Evolutionary conservation across 1,140 invertebrate species (phyloP), one percentile per base, ranked within the genome.

Genomic region (Drosophila quadrilineata): DNA sequence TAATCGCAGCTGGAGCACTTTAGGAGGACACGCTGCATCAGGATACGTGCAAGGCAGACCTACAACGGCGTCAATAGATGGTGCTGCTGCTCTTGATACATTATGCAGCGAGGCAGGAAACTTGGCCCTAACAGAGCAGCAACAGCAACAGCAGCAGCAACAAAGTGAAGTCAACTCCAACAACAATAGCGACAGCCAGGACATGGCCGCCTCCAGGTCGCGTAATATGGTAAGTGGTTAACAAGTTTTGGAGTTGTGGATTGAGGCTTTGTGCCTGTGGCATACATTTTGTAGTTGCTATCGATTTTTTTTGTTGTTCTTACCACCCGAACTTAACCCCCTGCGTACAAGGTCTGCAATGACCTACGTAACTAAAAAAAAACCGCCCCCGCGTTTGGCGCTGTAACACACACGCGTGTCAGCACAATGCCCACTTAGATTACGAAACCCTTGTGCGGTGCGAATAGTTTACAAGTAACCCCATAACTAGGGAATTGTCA

Each of bases 171-270:
- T 12, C n/a, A n/a, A n/a, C 26, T 16, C 41, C n/a, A 28, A 52
- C 29, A 10, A 24, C 54, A 31, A 43, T 4, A 35, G n/a, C n/a
- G n/a, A 33, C 49, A 28, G 33, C 14, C 59, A 19, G 9, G 31
- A 54, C 12, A 74, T 77, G 59, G 68, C 64, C 35, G 65, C 49
- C 54, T 68, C 68, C 35, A 85, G 79, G 56, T 54, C 79, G 59
- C 79, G 79, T 49, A 85, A 85, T 79, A 74, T 85, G 79, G 79
- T 85, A 40, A 85, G n/a, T n/a, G n/a, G n/a, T n/a, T n/a, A n/a
- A n/a, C n/a, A n/a, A n/a, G n/a, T n/a, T n/a, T n/a, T n/a, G n/a
- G n/a, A n/a, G 79, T 69, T 71, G 21, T 60, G 36, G 24, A 6
- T 14, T 17, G 16, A n/a, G n/a, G 3, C 4, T 14, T 10, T 48